Conservation (phyloP, 1,140 invertebrate species). For the Megalopta genalis region DNA sequence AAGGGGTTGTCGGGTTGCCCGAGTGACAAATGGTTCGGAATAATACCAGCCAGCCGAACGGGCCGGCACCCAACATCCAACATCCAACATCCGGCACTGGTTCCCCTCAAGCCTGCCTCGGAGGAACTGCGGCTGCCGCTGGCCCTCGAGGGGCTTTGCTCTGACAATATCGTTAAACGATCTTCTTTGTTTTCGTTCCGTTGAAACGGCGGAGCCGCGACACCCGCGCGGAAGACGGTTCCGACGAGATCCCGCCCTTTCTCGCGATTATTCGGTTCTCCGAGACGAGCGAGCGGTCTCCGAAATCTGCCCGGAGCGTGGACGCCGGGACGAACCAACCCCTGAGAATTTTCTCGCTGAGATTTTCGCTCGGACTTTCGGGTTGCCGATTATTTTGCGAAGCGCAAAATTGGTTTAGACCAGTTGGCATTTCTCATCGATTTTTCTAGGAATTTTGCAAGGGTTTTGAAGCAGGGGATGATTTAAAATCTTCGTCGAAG, state of each 20-base stretch:
- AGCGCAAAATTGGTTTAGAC: no score
- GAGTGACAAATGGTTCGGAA: constrained; percentile 80
- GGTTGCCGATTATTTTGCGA: no score
- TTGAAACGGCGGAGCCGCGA: constrained; percentile 2
- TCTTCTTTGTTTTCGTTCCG: constrained; percentile 72
- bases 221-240: background rate
- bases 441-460: no score
- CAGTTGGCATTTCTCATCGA: no score
- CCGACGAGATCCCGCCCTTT: background rate
- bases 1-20: constrained; percentile 76
- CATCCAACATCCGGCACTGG: constrained; percentile 68
- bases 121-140: constrained; percentile 46
- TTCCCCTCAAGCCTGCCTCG: constrained; percentile 60
- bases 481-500: no score
- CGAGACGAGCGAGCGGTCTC: no score
- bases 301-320: no score
- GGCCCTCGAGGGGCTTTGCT: constrained; percentile 47
- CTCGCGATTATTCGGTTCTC: no score
- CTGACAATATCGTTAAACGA: constrained; percentile 74
- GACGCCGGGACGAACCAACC: no score
- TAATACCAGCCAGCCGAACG: constrained; percentile 78
- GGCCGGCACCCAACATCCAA: constrained; percentile 69
- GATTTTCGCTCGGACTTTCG: no score
- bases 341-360: no score
- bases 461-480: no score